These are phyloP conservation scores for Synanceia verrucosa DNA, from an alignment of 2,797 vertebrate species.

Conservation along the genomic window DNA sequence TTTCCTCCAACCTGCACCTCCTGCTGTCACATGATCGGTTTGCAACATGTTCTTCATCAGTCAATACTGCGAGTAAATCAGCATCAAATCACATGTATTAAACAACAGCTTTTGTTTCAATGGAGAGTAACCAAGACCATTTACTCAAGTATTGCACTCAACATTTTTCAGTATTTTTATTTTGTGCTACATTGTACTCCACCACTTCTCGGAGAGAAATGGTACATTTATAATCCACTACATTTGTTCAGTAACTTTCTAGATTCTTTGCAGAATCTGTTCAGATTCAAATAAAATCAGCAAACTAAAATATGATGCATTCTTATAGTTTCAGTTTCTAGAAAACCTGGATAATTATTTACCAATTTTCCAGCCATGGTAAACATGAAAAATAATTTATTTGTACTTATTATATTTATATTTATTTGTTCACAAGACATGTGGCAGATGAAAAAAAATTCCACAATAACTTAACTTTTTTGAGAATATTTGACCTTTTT, in stretches of 20 bases:
- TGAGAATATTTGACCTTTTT: too few relatives aligned
- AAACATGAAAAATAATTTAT: too few relatives aligned
- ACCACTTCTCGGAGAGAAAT: not conserved
- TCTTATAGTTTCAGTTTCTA: too few relatives aligned
- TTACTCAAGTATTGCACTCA: not conserved
- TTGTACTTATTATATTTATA: too few relatives aligned
- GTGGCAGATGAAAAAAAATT: too few relatives aligned
- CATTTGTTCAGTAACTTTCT: too few relatives aligned
- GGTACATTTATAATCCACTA: not conserved
- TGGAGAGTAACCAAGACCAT: too few relatives aligned
- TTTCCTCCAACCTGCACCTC: not conserved
- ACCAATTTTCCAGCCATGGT: too few relatives aligned
- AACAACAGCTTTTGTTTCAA: not conserved
- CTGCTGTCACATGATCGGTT: conserved; percentile 13
- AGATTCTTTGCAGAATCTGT: not conserved
- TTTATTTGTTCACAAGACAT: too few relatives aligned
- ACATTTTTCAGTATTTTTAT: not conserved
- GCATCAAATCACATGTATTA: not conserved
- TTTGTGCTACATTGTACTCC: not conserved
- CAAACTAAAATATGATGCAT: not conserved
- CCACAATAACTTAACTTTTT: too few relatives aligned
- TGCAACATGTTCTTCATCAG: not conserved
- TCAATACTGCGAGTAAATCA: not conserved
- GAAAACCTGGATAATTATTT: too few relatives aligned
- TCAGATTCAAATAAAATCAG: not conserved